Base-by-base conservation (phyloP, 2,113 vertebrate species). In the Microtus pennsylvanicus region DNA sequence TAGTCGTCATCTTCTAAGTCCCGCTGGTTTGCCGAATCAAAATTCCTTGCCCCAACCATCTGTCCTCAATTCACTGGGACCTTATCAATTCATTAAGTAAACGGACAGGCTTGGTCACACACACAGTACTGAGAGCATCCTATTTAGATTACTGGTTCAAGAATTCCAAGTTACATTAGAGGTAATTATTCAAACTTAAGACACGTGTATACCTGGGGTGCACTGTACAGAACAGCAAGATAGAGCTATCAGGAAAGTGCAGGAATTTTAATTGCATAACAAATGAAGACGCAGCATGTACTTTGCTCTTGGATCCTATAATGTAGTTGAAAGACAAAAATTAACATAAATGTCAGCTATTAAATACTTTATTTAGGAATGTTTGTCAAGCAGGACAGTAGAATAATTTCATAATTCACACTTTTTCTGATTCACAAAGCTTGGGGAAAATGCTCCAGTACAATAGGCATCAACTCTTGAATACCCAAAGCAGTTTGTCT, bases 351-450 rank as follows among this genome's bases (percentile, higher is more conserved):
- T n/a, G 16, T 55, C 81, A 93, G 69, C 76, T 74, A 89, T 87
- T 88, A 92, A 83, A 90, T 87, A 81, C 26, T 81, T 93, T 61
- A 91, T 87, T 83, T 94, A 55, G 33, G 19, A 72, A 85, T 50
- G 2, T 69, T 87, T 94, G 42, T 93, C 85, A 96, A 83, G 26
- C 16, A 92, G 17, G 74, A 2, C 24, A 92, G 8, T 52, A 42
- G 45, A 82, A 55, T 45, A 22, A 76, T 89, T 95, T 96, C 76
- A 70, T 83, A 87, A 69, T 42, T 87, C 89, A 50, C 10, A 91
- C 19, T 72, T 65, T 80, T 35, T 94, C 89, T 17, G 45, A 85
- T 42, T 85, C 33, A 12, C 38, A 93, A 92, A 69, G 35, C 35
- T 61, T 78, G 19, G 21, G 2, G 8, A 70, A 94, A 90, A 87